These are phyloP conservation scores for Coelogynopora nodosa DNA, from an alignment of 2,888 invertebrate genomes.

Conservation along the genomic window DNA sequence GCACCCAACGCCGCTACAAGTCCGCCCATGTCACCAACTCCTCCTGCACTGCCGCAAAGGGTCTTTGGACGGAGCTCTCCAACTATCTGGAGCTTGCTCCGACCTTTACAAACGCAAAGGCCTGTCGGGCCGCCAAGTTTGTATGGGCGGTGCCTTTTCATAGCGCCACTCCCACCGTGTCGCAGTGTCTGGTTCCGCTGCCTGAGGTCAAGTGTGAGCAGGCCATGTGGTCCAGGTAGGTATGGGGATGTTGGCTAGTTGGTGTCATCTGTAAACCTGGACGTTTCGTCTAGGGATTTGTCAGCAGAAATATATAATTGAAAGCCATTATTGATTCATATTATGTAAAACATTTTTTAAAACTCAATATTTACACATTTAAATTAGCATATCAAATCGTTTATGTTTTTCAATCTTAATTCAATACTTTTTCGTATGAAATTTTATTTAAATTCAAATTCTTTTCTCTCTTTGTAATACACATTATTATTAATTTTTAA, in stretches of 20 bases:
- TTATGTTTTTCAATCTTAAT: background rate
- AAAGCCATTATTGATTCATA: too few relatives aligned
- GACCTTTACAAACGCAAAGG: slow-evolving; percentile 43
- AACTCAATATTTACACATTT: too few relatives aligned
- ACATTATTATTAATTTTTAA: too few relatives aligned
- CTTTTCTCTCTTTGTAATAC: too few relatives aligned
- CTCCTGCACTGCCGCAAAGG: slow-evolving; percentile 54
- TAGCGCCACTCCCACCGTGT: slow-evolving; percentile 48
- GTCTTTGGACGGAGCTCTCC: slow-evolving; percentile 55
- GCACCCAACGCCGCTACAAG: background rate
- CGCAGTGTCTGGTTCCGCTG: slow-evolving; percentile 58
- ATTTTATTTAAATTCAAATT: too few relatives aligned
- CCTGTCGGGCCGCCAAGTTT: slow-evolving; percentile 52
- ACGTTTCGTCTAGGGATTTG: too few relatives aligned
- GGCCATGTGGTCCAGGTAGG: slow-evolving; percentile 58
- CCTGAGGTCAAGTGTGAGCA: slow-evolving; percentile 53
- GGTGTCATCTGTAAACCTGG: too few relatives aligned
- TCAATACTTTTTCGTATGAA: too few relatives aligned
- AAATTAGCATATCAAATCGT: background rate
- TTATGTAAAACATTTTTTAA: too few relatives aligned
- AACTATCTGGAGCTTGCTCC: slow-evolving; percentile 60
- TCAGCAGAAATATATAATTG: too few relatives aligned
- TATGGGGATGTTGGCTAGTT: too few relatives aligned
- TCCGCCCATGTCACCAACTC: slow-evolving; percentile 52
- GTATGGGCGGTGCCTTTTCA: slow-evolving; percentile 59